A percentile compares a stretch with the other conserved stretches of the same genome.
These are phyloP conservation scores for Eurois occulta DNA, from an alignment of 2,888 invertebrate species.

Conservation along the genomic window DNA sequence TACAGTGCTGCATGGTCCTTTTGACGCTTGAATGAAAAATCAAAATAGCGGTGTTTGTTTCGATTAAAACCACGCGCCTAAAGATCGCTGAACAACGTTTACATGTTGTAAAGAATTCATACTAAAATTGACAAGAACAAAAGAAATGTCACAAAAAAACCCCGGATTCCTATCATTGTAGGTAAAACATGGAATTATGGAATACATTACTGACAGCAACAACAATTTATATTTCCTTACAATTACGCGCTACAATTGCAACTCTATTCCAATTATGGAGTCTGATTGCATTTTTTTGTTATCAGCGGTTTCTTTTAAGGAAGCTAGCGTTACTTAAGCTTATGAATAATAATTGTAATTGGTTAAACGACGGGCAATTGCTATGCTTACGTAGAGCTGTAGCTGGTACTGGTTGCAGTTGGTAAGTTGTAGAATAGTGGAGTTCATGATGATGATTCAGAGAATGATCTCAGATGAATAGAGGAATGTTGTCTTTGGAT, in stretches of 20 bases:
- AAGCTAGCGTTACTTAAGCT: constrained; percentile 47
- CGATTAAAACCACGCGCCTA: background rate
- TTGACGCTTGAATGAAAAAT: background rate
- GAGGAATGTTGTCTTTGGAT: background rate
- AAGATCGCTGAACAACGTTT: background rate
- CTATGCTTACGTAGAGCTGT: constrained; percentile 32
- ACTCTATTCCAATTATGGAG: constrained; percentile 47
- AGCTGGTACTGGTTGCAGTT: constrained; percentile 5
- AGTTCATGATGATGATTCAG: constrained; percentile 2
- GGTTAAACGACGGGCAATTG: constrained; percentile 51
- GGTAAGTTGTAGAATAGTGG: background rate
- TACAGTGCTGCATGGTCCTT: background rate
- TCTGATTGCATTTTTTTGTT: constrained; percentile 30
- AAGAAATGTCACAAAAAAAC: constrained; percentile 29
- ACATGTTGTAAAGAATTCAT: background rate
- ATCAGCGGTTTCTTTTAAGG: constrained; percentile 45
- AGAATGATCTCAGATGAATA: no score
- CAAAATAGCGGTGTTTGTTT: background rate
- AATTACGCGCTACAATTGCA: constrained; percentile 28
- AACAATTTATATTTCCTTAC: constrained; percentile 51
- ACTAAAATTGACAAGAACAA: background rate
- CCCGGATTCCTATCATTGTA: constrained; percentile 7
- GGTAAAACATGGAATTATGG: constrained; percentile 32
- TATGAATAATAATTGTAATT: constrained; percentile 61
- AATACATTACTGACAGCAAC: constrained; percentile 44